Evolutionary conservation across 1,140 invertebrate genomes (phyloP).

Genomic region (Asbolus verrucosus): DNA sequence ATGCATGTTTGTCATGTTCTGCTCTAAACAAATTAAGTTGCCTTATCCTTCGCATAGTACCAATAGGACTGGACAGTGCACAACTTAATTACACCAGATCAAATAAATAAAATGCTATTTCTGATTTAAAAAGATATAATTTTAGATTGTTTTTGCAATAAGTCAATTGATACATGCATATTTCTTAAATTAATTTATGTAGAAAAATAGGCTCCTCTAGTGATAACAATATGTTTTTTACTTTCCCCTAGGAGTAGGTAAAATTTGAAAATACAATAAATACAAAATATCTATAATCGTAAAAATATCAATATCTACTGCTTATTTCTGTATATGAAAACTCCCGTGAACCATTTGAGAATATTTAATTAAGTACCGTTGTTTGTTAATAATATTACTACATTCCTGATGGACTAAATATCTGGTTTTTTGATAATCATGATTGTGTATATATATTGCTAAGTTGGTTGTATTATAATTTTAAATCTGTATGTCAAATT

Average conservation of each 20-base stretch:
- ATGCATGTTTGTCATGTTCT: slow-evolving; percentile 18
- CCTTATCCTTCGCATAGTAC: neutral
- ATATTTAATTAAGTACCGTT: slow-evolving; percentile 31
- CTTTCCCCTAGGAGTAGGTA: slow-evolving; percentile 14
- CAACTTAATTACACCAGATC: slow-evolving; percentile 11
- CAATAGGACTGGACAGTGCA: slow-evolving; percentile 5
- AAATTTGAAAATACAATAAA: slow-evolving; percentile 34
- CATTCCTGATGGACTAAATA: slow-evolving; percentile 31
- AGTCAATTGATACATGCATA: neutral
- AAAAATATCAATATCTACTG: slow-evolving; percentile 14
- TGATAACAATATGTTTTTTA: slow-evolving; percentile 18
- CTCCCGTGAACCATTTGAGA: slow-evolving; percentile 1
- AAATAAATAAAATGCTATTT: neutral
- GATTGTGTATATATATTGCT: slow-evolving; percentile 23
- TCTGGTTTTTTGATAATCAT: slow-evolving; percentile 27
- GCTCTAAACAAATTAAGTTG: neutral
- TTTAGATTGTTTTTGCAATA: neutral
- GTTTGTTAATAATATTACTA: slow-evolving; percentile 13
- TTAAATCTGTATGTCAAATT: slow-evolving; percentile 30
- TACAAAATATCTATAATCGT: slow-evolving; percentile 5
- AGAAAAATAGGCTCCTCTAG: slow-evolving; percentile 28
- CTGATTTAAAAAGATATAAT: neutral
- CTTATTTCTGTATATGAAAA: slow-evolving; percentile 23
- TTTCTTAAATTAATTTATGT: slow-evolving; percentile 19
- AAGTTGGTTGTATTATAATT: slow-evolving; percentile 45